Evolutionary conservation across 2,113 vertebrate genomes (phyloP).

Genomic region (Procapra przewalskii): DNA sequence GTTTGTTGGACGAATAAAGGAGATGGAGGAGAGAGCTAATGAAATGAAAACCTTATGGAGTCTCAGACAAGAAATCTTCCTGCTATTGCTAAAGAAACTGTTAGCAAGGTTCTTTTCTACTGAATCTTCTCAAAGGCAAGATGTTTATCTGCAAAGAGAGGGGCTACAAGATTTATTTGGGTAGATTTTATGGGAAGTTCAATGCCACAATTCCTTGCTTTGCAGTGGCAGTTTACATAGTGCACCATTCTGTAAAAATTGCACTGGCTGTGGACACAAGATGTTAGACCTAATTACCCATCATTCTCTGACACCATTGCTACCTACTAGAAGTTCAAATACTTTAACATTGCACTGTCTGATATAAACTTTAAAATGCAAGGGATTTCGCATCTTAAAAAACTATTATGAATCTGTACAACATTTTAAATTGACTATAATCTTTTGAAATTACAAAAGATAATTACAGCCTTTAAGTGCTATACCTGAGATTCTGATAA

Average conservation of each 20-base stretch:
- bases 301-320: background rate
- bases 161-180: background rate
- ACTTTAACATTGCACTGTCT: background rate
- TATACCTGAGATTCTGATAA: background rate
- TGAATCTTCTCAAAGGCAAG: background rate
- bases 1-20: background rate
- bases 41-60: background rate
- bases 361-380: constrained; percentile 26
- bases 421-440: background rate
- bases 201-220: background rate
- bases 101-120: background rate
- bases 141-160: background rate
- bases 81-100: background rate
- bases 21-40: background rate
- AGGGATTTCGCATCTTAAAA: constrained; percentile 2
- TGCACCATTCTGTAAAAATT: background rate
- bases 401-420: constrained; percentile 4
- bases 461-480: background rate
- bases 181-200: background rate
- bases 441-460: constrained; percentile 3
- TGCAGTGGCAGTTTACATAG: background rate
- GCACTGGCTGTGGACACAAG: background rate
- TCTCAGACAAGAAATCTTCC: background rate
- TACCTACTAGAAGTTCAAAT: background rate
- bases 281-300: background rate